These are phyloP conservation scores for Bathynomus jamesi DNA, from an alignment of 1,140 invertebrate species.

Conservation along the genomic window DNA sequence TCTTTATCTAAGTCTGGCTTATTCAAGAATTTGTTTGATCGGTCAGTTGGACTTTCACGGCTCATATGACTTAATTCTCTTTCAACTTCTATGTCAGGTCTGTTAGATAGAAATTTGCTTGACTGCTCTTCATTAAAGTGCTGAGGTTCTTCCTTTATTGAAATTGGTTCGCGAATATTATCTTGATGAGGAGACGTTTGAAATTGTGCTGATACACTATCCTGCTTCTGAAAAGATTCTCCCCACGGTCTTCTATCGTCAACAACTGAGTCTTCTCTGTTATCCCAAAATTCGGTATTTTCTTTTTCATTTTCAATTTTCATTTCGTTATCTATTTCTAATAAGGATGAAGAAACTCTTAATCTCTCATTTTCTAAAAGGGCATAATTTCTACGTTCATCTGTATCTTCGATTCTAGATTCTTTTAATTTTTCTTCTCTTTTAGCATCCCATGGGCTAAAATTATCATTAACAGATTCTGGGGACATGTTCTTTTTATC, in stretches of 20 bases:
- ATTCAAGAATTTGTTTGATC: not conserved
- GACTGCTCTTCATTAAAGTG: not conserved
- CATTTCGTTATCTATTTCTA: not conserved
- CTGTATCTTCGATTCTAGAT: slow-evolving; percentile 2
- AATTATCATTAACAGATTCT: slow-evolving; percentile 13
- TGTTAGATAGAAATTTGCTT: not conserved
- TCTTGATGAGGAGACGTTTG: not conserved
- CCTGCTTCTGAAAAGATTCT: not conserved
- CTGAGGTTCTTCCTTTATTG: not conserved
- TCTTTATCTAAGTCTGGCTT: not conserved
- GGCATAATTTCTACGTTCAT: not conserved
- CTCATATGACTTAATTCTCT: not conserved
- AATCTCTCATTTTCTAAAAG: not conserved
- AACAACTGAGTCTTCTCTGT: not conserved
- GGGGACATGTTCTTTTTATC: not conserved
- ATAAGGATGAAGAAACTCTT: not conserved
- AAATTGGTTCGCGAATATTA: not conserved
- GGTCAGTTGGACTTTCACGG: slow-evolving; percentile 1
- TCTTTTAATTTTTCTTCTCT: not conserved
- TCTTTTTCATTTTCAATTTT: not conserved
- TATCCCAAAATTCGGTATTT: slow-evolving; percentile 2
- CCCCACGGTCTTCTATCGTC: not conserved
- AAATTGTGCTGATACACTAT: not conserved
- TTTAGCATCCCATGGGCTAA: slow-evolving; percentile 31
- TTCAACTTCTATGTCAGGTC: not conserved